Conservation (phyloP, 2,113 vertebrate species). For the Scatophagus argus region DNA sequence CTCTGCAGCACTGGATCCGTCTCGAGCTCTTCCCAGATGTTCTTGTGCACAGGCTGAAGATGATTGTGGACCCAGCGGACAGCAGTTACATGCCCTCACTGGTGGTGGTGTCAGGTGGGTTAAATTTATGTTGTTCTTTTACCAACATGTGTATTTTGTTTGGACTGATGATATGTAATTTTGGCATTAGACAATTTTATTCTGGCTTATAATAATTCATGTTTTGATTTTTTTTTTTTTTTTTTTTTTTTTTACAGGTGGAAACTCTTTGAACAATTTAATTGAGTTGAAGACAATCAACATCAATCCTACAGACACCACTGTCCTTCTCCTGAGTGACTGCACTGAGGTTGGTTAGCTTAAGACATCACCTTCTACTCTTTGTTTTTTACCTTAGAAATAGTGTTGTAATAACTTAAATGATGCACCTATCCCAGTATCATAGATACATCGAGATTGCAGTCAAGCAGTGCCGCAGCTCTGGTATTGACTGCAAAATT, state of each 20-base stretch:
- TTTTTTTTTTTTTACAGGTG: conserved; percentile 82
- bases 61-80: conserved; percentile 96
- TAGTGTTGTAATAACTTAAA: not conserved
- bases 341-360: conserved; percentile 90
- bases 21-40: conserved; percentile 97
- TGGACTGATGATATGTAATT: not conserved
- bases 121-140: not conserved
- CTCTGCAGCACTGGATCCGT: conserved; percentile 95
- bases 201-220: too few species aligned
- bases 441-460: conserved; percentile 96
- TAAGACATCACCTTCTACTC: not conserved
- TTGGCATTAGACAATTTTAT: not conserved
- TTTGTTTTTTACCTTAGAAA: not conserved
- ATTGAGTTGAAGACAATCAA: conserved; percentile 97
- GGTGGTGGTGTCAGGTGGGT: conserved; percentile 95
- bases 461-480: conserved; percentile 98
- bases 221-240: not conserved
- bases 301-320: conserved; percentile 95
- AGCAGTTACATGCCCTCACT: conserved; percentile 99
- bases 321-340: conserved; percentile 92
- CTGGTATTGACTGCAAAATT: conserved; percentile 98
- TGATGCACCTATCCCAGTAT: conserved; percentile 82
- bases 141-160: not conserved
- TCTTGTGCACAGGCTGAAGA: conserved; percentile 94
- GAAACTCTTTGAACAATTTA: conserved; percentile 96